Conservation (phyloP, 2,113 vertebrate species). For the Salvelinus namaycush region DNA sequence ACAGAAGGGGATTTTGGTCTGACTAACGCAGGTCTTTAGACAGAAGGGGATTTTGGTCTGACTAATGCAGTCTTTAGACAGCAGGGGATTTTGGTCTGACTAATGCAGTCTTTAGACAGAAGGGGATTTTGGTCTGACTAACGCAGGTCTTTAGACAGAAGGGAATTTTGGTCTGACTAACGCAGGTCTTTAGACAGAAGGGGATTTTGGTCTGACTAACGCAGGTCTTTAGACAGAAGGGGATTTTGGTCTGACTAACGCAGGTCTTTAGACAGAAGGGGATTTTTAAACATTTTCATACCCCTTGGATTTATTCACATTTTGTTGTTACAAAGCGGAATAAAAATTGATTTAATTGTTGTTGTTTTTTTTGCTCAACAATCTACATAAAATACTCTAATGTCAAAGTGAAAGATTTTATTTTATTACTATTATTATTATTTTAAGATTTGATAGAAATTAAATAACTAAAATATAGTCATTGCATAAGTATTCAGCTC, state of each 20-base stretch:
- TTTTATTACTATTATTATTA: no score
- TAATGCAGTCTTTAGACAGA: slow-evolving; percentile 7
- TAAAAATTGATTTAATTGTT: no score
- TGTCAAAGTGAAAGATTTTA: no score
- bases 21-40: slow-evolving; percentile 9
- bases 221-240: neutral
- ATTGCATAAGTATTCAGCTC: no score
- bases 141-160: slow-evolving; percentile 4
- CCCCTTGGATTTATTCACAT: no score
- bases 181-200: slow-evolving; percentile 1
- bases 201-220: neutral
- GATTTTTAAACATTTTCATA: no score
- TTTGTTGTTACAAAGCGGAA: no score
- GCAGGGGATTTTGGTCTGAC: neutral
- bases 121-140: neutral
- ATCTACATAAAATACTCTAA: no score
- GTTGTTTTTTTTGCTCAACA: no score
- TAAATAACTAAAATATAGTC: no score
- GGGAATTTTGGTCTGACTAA: neutral
- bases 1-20: neutral
- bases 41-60: neutral
- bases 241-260: neutral
- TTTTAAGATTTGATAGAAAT: no score
- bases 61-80: slow-evolving; percentile 8
- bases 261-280: neutral